Percentiles rank a stretch among this genome's conserved stretches.
Evolutionary conservation across 2,113 vertebrate genomes (phyloP).

Genomic region (Tangachromis dhanisi): DNA sequence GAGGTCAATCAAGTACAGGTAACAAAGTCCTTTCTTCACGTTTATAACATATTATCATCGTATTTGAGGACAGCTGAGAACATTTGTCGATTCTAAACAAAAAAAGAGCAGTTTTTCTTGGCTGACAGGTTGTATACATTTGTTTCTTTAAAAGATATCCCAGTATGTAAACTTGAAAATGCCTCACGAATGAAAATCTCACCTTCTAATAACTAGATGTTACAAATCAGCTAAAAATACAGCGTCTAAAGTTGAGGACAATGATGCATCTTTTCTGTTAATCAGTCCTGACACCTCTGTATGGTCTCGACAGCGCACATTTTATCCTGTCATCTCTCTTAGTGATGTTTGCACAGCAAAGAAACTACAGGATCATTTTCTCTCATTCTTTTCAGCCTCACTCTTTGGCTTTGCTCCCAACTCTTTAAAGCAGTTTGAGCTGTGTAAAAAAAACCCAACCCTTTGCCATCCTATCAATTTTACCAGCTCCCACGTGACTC

Average conservation of each 20-base stretch:
- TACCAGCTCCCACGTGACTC: not conserved
- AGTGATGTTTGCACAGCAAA: constrained; percentile 1
- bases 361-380: not conserved
- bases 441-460: not conserved
- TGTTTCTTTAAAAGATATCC: not conserved
- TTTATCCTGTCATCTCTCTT: not conserved
- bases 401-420: not conserved
- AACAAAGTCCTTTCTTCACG: not conserved
- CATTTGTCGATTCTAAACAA: not conserved
- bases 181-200: not conserved
- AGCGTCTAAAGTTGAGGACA: not conserved
- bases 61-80: not conserved
- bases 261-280: not conserved
- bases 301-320: not conserved
- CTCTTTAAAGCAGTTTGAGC: not conserved
- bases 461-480: not conserved
- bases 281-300: not conserved
- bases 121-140: not conserved
- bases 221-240: not conserved
- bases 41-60: not conserved
- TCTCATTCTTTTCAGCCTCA: not conserved
- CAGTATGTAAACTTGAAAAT: not conserved
- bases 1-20: not conserved
- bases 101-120: not conserved
- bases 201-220: not conserved